Evolutionary conservation across 2,888 invertebrate genomes (phyloP).

Genomic region (Danaus chrysippus): DNA sequence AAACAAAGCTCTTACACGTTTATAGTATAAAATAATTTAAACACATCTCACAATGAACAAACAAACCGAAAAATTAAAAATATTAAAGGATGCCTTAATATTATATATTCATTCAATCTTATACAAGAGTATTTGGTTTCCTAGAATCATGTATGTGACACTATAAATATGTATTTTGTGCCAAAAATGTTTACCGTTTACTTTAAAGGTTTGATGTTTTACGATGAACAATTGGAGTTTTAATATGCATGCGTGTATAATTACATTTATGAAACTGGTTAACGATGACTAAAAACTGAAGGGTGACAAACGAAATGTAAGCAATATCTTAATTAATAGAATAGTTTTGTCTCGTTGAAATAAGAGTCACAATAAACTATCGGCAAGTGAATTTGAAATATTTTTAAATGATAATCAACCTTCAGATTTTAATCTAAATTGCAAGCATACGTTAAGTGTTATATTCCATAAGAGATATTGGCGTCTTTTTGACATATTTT

Average conservation of each 20-base stretch:
- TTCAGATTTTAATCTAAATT: background rate
- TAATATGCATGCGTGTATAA: background rate
- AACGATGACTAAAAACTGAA: background rate
- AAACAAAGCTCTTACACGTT: constrained; percentile 1
- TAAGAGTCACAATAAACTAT: no score
- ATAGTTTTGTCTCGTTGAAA: no score
- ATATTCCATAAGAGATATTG: background rate
- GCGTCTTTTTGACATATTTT: constrained; percentile 13
- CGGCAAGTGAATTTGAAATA: no score
- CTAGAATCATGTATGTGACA: background rate
- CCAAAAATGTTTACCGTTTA: constrained; percentile 2
- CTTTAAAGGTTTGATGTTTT: constrained; percentile 7
- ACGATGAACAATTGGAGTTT: background rate
- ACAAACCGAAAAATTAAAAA: background rate
- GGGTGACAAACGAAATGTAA: background rate
- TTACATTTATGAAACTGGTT: background rate
- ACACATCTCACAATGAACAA: background rate
- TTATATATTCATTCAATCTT: constrained; percentile 1
- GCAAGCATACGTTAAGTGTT: background rate
- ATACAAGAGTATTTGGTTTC: background rate
- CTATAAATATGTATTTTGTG: constrained; percentile 5
- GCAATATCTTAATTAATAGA: no score
- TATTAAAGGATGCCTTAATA: background rate
- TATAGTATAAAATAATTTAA: background rate
- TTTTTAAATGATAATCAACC: background rate